Base-by-base conservation (phyloP, 2,888 invertebrate species). In the Agrilus mali region DNA sequence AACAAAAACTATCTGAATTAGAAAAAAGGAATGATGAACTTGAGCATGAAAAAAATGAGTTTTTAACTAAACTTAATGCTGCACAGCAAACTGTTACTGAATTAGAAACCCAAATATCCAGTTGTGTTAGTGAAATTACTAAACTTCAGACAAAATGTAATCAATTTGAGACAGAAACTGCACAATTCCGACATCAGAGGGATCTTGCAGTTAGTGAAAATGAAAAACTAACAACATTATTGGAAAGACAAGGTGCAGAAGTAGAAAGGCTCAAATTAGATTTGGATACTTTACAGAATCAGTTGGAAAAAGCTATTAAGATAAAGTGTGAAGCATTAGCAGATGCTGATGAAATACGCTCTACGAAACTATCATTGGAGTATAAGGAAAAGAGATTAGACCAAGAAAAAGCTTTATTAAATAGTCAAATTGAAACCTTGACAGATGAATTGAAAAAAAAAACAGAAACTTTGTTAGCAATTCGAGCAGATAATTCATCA, bases 291-390 rank as follows among this genome's bases (percentile, higher is more conserved):
- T 67, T 88, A 41, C 77, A 82, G n/a, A 74, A 77, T 53, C 87
- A 89, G 64, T 64, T 93, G 32, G 77, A 82, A 53, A 64, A 74
- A 40, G 83, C 89, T 16, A 80, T 87, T 47, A 76, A 79, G 53
- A 77, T 84, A 2, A 92, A 90, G 69, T 88, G 86, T 68, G 86
- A 89, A 66, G 86, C 87, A 1, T 64, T 89, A 40, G 78, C 82
- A 6, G 76, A 83, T 51, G 73, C 81, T 46, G 86, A 89, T 64
- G 90, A 90, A 67, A 74, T 88, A 33, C 78, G 82, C 54, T 82
- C 86, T 50, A 82, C 82, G 61, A 86, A 89, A 67, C 71, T 86
- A 44, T 76, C 81, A 10, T 64, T 89, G 16, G 84, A 84, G 57
- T 83, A 80, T 63, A 85, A 83, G 55, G 90, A 92, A 65, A 85